Percentiles rank a stretch among this genome's conserved stretches.
These are phyloP conservation scores for Drosophila watanabei DNA, from an alignment of 1,140 invertebrate genomes.

Conservation along the genomic window DNA sequence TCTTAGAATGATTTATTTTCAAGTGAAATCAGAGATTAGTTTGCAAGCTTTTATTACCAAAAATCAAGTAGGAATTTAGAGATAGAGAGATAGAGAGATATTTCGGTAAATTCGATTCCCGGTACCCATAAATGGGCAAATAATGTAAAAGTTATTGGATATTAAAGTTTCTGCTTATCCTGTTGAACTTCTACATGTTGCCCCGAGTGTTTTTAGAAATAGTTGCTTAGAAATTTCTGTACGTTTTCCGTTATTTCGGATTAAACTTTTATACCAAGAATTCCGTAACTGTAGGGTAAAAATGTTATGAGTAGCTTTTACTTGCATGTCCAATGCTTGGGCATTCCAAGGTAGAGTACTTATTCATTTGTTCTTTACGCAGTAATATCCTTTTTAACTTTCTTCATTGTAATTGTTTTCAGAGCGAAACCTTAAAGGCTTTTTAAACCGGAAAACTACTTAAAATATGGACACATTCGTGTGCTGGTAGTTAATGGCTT, in stretches of 20 bases:
- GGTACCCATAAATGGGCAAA: too few species aligned
- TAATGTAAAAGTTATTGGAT: too few species aligned
- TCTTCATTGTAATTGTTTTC: not conserved
- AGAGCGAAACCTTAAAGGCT: slow-evolving; percentile 3
- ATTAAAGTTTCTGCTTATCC: too few species aligned
- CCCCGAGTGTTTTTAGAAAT: too few species aligned
- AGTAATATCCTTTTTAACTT: not conserved
- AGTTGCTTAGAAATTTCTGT: too few species aligned
- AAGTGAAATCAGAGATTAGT: not conserved
- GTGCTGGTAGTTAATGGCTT: slow-evolving; percentile 57
- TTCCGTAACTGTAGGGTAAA: too few species aligned
- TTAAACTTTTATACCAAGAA: not conserved
- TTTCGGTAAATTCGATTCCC: too few species aligned
- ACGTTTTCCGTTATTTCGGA: not conserved
- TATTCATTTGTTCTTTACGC: not conserved
- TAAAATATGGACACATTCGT: slow-evolving; percentile 17
- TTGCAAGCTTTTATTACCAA: too few species aligned
- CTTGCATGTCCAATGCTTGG: too few species aligned
- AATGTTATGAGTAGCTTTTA: too few species aligned
- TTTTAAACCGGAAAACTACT: slow-evolving; percentile 13
- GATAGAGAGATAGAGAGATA: not conserved
- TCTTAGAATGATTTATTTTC: not conserved
- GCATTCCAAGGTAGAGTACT: not conserved
- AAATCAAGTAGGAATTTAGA: not conserved
- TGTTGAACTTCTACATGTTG: too few species aligned